Conservation (phyloP, 2,888 invertebrate species). For the Brachyptera putata region DNA sequence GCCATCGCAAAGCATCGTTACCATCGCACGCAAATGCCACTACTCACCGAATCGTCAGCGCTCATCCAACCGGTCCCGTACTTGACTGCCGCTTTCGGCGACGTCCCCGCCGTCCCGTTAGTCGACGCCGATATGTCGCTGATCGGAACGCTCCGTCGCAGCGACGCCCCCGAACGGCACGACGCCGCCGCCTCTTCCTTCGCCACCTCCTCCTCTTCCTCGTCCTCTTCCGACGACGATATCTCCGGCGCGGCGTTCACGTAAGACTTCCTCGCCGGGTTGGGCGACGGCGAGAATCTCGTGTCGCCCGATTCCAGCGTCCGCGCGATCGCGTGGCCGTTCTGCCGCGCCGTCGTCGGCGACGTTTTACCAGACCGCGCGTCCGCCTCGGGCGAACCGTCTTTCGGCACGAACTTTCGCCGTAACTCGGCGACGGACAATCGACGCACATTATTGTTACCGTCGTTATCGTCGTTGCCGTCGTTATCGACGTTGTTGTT, state of each 20-base stretch:
- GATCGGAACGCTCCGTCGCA: too few relatives aligned
- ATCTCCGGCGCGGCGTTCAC: not conserved
- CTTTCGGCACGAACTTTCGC: conserved; percentile 50
- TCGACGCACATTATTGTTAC: conserved; percentile 55
- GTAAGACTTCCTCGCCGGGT: not conserved
- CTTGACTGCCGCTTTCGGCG: not conserved
- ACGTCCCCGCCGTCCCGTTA: not conserved
- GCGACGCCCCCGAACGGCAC: too few relatives aligned
- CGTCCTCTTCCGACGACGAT: not conserved
- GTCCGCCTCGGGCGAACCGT: not conserved
- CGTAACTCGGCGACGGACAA: conserved; percentile 57
- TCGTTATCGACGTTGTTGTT: too few relatives aligned
- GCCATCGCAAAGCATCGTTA: too few relatives aligned
- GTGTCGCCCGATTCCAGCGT: too few relatives aligned
- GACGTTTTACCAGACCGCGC: not conserved
- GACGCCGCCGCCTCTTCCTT: too few relatives aligned
- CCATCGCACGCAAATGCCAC: too few relatives aligned
- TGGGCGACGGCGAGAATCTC: too few relatives aligned
- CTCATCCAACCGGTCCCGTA: not conserved
- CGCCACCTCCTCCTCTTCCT: too few relatives aligned
- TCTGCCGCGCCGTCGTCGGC: too few relatives aligned
- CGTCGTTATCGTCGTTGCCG: conserved; percentile 50
- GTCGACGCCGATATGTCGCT: not conserved
- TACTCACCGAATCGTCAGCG: not conserved
- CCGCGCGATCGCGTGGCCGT: too few relatives aligned